Base-by-base conservation (phyloP, 2,888 invertebrate species). In the Dilophus febrilis region DNA sequence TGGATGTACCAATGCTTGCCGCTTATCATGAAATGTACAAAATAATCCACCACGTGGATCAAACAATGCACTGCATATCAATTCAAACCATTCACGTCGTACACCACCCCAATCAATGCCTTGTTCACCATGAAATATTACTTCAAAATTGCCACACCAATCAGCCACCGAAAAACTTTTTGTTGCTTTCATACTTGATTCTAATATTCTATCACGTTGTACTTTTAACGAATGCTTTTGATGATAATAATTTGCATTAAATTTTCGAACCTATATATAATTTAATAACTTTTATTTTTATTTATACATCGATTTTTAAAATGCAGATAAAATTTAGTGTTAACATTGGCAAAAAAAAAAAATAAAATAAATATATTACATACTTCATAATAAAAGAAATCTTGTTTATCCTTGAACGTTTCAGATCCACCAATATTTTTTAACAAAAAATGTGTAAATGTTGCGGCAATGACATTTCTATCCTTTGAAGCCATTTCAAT, bases 401-500 rank as follows among this genome's bases (percentile, higher is more conserved):
- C 79, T 51, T 76, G 76, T 51, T 78, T 78, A 56, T 76, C 77
- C 68, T 88, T 87, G 57, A 94, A 92, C 11, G 88, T 84, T 63
- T 92, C 92, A 35, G 90, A 91, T 3, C 92, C 92, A 38, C 91
- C 92, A 59, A 90, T 90, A 66, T 91, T 91, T 64, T 87, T 87
- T 26, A 90, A 65, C 47, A 92, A 71, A 57, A 91, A 86, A 56
- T 86, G 80, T 2, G 90, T 85, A 63, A 88, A 92, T 17, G 90
- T 86, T 43, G 92, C 91, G 4, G 88, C 90, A 48, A 92, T 82
- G 37, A 91, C 81, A 59, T 90, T 88, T 3, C 90, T 71, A 59
- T 90, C 86, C 46, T 79, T 75, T 3, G 86, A 81, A 42, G 78
- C 74, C 50, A 92, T 65, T 59, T 82, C 78, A 45, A 92, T 74